Percentiles rank a stretch among this genome's conserved stretches.
Conservation (phyloP, 2,113 vertebrate genomes). For the Lathamus discolor region DNA sequence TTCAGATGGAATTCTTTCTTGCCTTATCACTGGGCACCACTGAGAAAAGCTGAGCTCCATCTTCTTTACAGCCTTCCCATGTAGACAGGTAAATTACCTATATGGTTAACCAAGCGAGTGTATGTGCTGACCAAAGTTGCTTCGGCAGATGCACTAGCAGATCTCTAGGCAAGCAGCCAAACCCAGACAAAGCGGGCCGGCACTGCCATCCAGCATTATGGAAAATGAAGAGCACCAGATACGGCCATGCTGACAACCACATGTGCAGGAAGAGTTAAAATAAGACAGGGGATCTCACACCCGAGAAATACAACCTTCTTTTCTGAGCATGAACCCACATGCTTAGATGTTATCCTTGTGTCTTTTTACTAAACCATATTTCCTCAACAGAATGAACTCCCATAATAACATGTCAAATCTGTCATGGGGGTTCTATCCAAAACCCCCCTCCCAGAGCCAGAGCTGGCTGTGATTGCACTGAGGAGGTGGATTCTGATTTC, state of each 20-base stretch:
- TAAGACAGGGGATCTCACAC: too few relatives aligned
- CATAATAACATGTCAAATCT: fast-evolving
- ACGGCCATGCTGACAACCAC: fast-evolving
- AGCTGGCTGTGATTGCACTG: fast-evolving
- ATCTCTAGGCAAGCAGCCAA: too few relatives aligned
- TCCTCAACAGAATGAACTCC: background rate
- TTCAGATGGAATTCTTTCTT: background rate
- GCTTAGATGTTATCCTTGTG: background rate
- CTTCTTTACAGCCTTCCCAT: background rate
- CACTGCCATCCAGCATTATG: background rate
- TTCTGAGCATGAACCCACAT: background rate
- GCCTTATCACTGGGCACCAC: too few relatives aligned
- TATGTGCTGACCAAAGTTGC: background rate
- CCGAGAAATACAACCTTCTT: background rate
- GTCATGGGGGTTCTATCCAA: background rate
- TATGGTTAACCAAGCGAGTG: background rate
- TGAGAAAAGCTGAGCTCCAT: background rate
- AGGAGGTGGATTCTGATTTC: background rate
- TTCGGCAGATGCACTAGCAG: background rate
- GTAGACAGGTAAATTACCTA: background rate
- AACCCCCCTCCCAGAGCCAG: background rate
- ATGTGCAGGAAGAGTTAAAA: background rate
- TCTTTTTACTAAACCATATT: background rate
- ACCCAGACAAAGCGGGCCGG: background rate
- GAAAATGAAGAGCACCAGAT: background rate